These are phyloP conservation scores for Echinops telfairi DNA, from an alignment of 2,113 vertebrate species.

Conservation along the genomic window DNA sequence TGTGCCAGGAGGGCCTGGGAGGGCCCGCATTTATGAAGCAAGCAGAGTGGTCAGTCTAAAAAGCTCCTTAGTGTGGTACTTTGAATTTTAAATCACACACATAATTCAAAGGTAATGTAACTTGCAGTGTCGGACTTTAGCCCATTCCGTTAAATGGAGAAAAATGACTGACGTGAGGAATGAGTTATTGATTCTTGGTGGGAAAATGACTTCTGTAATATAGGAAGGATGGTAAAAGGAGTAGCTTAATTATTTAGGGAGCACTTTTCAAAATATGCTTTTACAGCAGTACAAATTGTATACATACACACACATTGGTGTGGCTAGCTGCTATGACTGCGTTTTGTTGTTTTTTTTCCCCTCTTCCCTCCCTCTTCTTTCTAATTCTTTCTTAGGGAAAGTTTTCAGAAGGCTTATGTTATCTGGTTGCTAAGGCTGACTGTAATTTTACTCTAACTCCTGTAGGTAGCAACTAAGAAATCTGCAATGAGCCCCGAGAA, in stretches of 20 bases:
- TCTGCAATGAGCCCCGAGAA: neutral
- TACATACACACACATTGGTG: constrained; percentile 77
- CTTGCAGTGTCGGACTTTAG: constrained; percentile 90
- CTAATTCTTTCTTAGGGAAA: constrained; percentile 79
- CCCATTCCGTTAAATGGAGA: constrained; percentile 90
- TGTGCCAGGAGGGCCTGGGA: constrained; percentile 83
- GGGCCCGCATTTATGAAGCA: constrained; percentile 87
- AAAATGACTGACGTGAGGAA: constrained; percentile 89
- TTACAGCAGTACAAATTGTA: constrained; percentile 86
- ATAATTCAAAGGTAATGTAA: constrained; percentile 98
- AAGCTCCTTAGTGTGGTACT: constrained; percentile 94
- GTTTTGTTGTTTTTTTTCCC: neutral
- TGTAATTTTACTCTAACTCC: constrained; percentile 65
- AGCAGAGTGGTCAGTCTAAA: constrained; percentile 90
- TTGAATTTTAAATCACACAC: constrained; percentile 97
- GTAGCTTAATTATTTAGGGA: constrained; percentile 91
- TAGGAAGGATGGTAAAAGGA: constrained; percentile 91
- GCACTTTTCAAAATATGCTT: constrained; percentile 87
- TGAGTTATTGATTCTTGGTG: constrained; percentile 90
- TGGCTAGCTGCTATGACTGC: neutral
- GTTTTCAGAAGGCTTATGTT: constrained; percentile 64
- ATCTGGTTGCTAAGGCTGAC: constrained; percentile 49
- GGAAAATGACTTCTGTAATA: constrained; percentile 90
- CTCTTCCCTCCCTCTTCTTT: neutral
- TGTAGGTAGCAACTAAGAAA: neutral